A percentile compares a stretch with the other conserved stretches of the same genome.
Evolutionary conservation across 2,888 invertebrate species (phyloP).

Genomic region (Pseudococcus jackbeardsleyi): DNA sequence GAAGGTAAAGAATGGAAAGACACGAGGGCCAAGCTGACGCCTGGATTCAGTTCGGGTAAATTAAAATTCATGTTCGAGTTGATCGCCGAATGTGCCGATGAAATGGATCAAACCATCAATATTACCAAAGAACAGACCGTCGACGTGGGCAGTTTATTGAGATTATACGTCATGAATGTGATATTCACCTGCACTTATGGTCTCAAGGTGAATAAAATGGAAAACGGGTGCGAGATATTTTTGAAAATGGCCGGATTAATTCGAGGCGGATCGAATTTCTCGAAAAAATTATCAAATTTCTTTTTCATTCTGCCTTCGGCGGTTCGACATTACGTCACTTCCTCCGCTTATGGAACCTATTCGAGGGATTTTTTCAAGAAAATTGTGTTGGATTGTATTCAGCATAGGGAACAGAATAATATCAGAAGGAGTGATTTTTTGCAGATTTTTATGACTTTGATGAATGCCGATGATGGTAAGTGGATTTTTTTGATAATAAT

Average conservation of each 20-base stretch:
- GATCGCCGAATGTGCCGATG: constrained; percentile 23
- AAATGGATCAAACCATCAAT: constrained; percentile 29
- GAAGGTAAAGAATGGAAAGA: constrained; percentile 56
- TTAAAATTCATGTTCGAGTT: constrained; percentile 19
- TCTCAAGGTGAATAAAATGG: constrained; percentile 9
- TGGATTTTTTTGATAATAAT: background rate
- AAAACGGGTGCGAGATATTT: constrained; percentile 27
- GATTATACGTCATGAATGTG: constrained; percentile 32
- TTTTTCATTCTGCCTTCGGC: background rate
- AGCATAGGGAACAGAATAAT: constrained; percentile 9
- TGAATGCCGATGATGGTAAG: constrained; percentile 36
- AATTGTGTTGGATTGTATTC: constrained; percentile 3
- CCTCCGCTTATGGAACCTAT: background rate
- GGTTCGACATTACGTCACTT: constrained; percentile 4
- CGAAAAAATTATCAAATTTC: constrained; percentile 21
- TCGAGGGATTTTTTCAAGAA: constrained; percentile 40
- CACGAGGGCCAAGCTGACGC: background rate
- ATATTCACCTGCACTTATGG: constrained; percentile 44
- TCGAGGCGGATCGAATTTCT: background rate
- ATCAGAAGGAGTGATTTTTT: constrained; percentile 30
- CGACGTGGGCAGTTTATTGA: background rate
- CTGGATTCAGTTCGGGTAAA: constrained; percentile 40
- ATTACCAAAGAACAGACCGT: background rate
- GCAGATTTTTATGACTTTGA: constrained; percentile 43
- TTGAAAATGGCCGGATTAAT: constrained; percentile 37